phyloP scores from a whole-genome alignment of 2,888 invertebrate genomes.

The Seira ritae region DNA sequence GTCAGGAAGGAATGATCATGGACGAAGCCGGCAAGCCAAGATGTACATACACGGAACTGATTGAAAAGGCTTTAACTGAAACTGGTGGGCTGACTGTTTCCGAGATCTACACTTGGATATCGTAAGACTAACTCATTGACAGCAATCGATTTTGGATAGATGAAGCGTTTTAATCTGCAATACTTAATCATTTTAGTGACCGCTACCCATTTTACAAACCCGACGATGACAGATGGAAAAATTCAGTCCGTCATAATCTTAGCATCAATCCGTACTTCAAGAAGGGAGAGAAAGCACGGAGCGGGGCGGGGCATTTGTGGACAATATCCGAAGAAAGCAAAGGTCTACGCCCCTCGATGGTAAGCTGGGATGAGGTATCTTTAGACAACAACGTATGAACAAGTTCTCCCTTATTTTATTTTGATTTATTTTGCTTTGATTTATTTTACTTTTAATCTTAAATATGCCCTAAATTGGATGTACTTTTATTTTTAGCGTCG shows the following conservation, averaged over 20 bases:
- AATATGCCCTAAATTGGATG: too few species aligned
- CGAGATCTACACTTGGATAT: slow-evolving; percentile 95
- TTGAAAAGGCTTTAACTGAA: slow-evolving; percentile 90
- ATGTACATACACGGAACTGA: slow-evolving; percentile 93
- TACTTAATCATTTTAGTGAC: slow-evolving; percentile 80
- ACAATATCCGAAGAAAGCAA: slow-evolving; percentile 80
- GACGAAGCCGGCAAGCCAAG: slow-evolving; percentile 85
- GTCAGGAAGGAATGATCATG: slow-evolving; percentile 45
- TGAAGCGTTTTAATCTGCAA: too few species aligned
- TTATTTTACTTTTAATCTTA: slow-evolving; percentile 10
- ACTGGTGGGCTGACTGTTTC: slow-evolving; percentile 92
- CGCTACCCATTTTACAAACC: slow-evolving; percentile 92
- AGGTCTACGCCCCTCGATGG: slow-evolving; percentile 62
- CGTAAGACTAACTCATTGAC: too few species aligned
- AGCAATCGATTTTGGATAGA: too few species aligned
- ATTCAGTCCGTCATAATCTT: slow-evolving; percentile 92
- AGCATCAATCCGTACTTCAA: slow-evolving; percentile 94
- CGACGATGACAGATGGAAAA: slow-evolving; percentile 95
- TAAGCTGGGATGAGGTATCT: slow-evolving; percentile 54
- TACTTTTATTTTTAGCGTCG: slow-evolving; percentile 42
- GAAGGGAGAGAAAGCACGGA: slow-evolving; percentile 89
- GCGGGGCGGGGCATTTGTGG: slow-evolving; percentile 94
- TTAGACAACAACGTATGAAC: background rate
- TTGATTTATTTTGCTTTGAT: slow-evolving; percentile 5
- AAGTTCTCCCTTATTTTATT: slow-evolving; percentile 2